phyloP scores from a whole-genome alignment of 1,140 invertebrate genomes.

The Drosophila baimaii region DNA sequence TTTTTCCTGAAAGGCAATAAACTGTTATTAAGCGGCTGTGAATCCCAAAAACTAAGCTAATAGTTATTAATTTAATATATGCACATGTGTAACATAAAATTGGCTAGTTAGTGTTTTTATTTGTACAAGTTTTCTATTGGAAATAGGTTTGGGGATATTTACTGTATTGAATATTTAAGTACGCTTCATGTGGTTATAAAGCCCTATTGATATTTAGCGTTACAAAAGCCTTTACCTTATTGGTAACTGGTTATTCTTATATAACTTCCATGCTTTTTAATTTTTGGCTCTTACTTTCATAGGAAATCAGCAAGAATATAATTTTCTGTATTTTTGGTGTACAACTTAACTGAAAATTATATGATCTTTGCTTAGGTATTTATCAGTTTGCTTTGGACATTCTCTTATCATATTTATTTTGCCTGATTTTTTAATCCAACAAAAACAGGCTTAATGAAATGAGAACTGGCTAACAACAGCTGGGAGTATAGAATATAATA shows the following conservation, averaged over 20 bases:
- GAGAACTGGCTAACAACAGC: neutral
- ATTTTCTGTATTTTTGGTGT: neutral
- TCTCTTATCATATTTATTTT: neutral
- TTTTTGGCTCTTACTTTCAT: neutral
- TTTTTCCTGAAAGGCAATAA: constrained; percentile 10
- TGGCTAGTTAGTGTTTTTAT: too few relatives aligned
- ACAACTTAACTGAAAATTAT: neutral
- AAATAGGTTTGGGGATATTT: too few relatives aligned
- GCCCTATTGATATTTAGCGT: too few relatives aligned
- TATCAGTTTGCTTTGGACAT: neutral
- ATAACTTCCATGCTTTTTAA: too few relatives aligned
- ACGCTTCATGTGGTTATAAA: too few relatives aligned
- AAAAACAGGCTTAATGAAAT: neutral
- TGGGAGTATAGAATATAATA: neutral
- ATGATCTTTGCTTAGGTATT: neutral
- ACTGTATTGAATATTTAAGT: too few relatives aligned
- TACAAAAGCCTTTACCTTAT: too few relatives aligned
- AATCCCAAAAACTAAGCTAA: too few relatives aligned
- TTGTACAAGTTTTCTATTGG: too few relatives aligned
- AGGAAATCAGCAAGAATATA: neutral
- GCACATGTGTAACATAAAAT: too few relatives aligned
- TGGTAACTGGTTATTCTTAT: too few relatives aligned
- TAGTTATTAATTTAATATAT: too few relatives aligned
- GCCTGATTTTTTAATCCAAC: neutral
- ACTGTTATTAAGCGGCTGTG: neutral